Evolutionary conservation across 2,888 invertebrate species (phyloP).

Genomic region (Teleogryllus oceanicus): DNA sequence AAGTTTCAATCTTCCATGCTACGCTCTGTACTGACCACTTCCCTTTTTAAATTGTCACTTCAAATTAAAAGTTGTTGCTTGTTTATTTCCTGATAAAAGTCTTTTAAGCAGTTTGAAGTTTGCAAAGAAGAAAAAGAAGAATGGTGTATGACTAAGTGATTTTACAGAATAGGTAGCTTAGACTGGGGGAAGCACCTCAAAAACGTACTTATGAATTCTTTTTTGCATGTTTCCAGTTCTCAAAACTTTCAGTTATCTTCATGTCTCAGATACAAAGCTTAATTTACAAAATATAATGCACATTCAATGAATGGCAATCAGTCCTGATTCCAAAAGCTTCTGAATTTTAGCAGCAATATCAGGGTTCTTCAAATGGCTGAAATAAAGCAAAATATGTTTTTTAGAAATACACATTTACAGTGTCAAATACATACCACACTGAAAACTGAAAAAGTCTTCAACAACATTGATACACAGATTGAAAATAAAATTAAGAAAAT

Average conservation of each 20-base stretch:
- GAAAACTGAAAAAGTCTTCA: too few species aligned
- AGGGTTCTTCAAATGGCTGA: slow-evolving; percentile 89
- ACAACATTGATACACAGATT: neutral
- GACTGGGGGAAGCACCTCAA: too few species aligned
- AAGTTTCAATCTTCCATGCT: too few species aligned
- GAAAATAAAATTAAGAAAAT: neutral
- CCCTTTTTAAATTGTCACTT: too few species aligned
- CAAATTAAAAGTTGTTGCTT: too few species aligned
- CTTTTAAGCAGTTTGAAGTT: too few species aligned
- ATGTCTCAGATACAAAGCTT: neutral
- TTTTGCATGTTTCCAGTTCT: neutral
- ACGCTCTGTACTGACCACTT: too few species aligned
- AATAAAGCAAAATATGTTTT: slow-evolving; percentile 41
- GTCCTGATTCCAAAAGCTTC: slow-evolving; percentile 92
- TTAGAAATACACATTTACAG: neutral
- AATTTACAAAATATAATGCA: neutral
- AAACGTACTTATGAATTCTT: too few species aligned
- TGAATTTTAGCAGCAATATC: slow-evolving; percentile 95
- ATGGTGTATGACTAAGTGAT: too few species aligned
- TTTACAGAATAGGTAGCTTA: too few species aligned
- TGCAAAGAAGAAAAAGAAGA: too few species aligned
- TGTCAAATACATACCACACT: neutral
- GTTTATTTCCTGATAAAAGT: too few species aligned
- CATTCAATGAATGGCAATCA: slow-evolving; percentile 83
- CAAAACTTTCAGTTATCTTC: slow-evolving; percentile 22